Conservation (phyloP, 2,113 vertebrate species). For the Chelonoidis abingdonii region DNA sequence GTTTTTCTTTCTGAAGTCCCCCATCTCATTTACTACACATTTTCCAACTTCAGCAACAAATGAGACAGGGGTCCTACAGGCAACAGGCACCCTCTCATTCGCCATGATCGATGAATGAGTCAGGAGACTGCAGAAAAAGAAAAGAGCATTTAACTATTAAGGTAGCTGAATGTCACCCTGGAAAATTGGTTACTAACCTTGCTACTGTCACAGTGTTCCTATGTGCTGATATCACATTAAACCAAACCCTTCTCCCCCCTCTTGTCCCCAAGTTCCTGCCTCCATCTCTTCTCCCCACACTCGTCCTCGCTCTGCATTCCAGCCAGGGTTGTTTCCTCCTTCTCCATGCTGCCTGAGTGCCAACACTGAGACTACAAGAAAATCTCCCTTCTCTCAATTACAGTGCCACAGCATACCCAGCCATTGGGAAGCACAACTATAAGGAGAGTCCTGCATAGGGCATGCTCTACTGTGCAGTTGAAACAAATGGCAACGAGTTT, state of each 20-base stretch:
- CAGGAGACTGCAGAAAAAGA: neutral
- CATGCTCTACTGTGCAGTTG: neutral
- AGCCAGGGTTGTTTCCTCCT: neutral
- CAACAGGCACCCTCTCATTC: neutral
- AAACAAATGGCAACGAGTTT: neutral
- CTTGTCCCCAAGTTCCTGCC: neutral
- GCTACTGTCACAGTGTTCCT: neutral
- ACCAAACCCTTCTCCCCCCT: neutral
- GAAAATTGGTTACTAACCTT: neutral
- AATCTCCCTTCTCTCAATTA: neutral
- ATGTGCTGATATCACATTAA: neutral
- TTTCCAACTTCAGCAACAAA: slow-evolving; percentile 2
- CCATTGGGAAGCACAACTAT: neutral
- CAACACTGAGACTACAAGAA: neutral
- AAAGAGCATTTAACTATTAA: neutral
- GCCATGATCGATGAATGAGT: neutral
- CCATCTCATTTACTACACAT: neutral
- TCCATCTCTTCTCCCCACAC: neutral
- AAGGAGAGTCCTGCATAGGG: neutral
- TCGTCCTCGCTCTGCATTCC: neutral
- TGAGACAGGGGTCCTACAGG: neutral
- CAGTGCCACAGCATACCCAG: neutral
- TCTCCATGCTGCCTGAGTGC: neutral
- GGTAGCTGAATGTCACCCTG: neutral
- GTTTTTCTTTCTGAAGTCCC: neutral